Evolutionary conservation across 2,888 invertebrate genomes (phyloP), one percentile per base, ranked within the genome.

Genomic region (Cinara cedri): DNA sequence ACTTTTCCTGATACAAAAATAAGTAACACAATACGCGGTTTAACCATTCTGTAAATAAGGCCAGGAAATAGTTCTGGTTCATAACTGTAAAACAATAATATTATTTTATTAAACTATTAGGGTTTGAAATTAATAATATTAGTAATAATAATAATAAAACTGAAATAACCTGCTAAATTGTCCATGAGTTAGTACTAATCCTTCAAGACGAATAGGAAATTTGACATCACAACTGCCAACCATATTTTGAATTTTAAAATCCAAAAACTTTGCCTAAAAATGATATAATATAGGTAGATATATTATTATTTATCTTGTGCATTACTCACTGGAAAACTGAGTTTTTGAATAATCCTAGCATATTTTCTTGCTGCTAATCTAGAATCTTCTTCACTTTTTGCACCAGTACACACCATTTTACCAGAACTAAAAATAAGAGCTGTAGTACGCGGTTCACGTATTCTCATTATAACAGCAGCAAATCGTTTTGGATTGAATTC

Each of bases 401-500:
- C 93, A 54, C 94, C 94, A 0, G 94, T 94, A 85, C 93, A 94
- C 8, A 94, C 94, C 93, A 94, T 94, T 87, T 94, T 94, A 1
- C 94, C 93, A 13, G 93, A 93, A 82, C 92, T 92, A 84, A 94
- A 94, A 81, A 94, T 94, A 8, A 94, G 87, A 19, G 93, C 93
- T 1, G 93, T 94, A 1, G 93, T 98, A 94, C 98, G 84, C 89
- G 90, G 86, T 91, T 94, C 85, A 85, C 98, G 89, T 83, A 92
- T 92, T 84, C 92, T 87, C 98, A 99, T 99, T 80, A 99, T 98
- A 4, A 99, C 98, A 55, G 98, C 98, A 72, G 98, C 97, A 88
- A 99, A 99, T 84, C 98, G 92, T 87, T 98, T 98, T 11, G 98
- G 98, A 86, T 99, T 99, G 85, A 98, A 99, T 87, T 99, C 98